phyloP scores from a whole-genome alignment of 2,888 invertebrate genomes.

The Amphipoea lucens region DNA sequence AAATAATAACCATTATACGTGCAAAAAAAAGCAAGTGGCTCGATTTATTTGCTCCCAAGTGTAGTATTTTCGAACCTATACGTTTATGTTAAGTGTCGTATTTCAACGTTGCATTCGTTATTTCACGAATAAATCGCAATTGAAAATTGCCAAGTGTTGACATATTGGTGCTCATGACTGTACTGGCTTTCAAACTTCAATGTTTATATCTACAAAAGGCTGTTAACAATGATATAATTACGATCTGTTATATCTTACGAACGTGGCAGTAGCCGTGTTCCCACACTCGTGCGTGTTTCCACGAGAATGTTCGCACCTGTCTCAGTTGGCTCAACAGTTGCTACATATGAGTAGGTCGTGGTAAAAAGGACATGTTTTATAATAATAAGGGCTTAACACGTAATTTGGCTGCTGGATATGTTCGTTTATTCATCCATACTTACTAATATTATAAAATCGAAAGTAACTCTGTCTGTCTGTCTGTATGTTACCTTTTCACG shows the following conservation, averaged over 20 bases:
- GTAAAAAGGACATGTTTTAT: not conserved
- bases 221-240: constrained; percentile 18
- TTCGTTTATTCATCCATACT: not conserved
- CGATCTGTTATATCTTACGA: constrained; percentile 5
- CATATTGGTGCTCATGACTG: too few relatives aligned
- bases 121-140: too few relatives aligned
- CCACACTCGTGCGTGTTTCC: constrained; percentile 36
- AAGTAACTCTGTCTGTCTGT: too few relatives aligned
- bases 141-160: too few relatives aligned
- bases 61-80: too few relatives aligned
- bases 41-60: too few relatives aligned
- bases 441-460: too few relatives aligned
- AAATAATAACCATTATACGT: too few relatives aligned
- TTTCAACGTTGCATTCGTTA: too few relatives aligned
- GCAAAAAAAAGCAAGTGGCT: too few relatives aligned
- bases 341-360: constrained; percentile 19
- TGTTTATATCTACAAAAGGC: constrained; percentile 8
- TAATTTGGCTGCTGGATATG: not conserved
- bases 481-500: too few relatives aligned
- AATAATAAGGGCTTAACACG: not conserved
- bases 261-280: constrained; percentile 34
- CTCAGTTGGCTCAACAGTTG: constrained; percentile 22
- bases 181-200: not conserved
- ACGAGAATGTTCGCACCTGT: constrained; percentile 44
- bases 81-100: too few relatives aligned